Evolutionary conservation across 2,113 vertebrate species (phyloP), one percentile per base, ranked within the genome.

Genomic region (Thamnaconus septentrionalis): DNA sequence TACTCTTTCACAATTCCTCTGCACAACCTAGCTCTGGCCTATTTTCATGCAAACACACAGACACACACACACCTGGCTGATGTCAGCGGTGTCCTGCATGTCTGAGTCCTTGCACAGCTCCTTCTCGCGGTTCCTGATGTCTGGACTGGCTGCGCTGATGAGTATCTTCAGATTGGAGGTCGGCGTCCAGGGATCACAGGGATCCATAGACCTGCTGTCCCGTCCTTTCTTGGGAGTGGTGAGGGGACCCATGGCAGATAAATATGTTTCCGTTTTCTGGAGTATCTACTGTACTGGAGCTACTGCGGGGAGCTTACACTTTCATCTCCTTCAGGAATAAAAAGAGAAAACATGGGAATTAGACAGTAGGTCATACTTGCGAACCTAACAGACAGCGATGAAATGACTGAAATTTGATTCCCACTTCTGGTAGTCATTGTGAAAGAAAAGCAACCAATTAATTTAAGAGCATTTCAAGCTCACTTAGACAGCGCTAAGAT

Each of bases 141-240:
- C 97, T 0, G 96, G 96, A 83, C 95, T 98, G 12, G 95, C 97
- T 0, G 95, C 97, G 3, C 94, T 98, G 66, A 98, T 95, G 44
- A 99, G 93, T 91, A 99, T 96, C 81, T 98, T 98, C 1, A 99
- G 87, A 87, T 99, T 99, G 18, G 95, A 95, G 0, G 96, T 99
- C 0, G 97, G 97, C 0, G 97, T 98, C 96, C 96, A 98, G 44
- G 97, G 97, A 10, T 99, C 97, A 96, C 96, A 98, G 44, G 97
- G 97, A 10, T 98, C 97, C 1, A 89, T 92, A 3, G 88, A 87
- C 10, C 85, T 66, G 0, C 6, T 66, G 52, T 95, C 93, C 45
- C 87, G 86, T 31, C 90, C 91, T 53, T 97, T 98, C 56, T 95
- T 94, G 1, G 97, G 95, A 0, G 96, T 98, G 5, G 93, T 90